Evolutionary conservation across 2,888 invertebrate species (phyloP).

Genomic region (Bembecia ichneumoniformis): DNA sequence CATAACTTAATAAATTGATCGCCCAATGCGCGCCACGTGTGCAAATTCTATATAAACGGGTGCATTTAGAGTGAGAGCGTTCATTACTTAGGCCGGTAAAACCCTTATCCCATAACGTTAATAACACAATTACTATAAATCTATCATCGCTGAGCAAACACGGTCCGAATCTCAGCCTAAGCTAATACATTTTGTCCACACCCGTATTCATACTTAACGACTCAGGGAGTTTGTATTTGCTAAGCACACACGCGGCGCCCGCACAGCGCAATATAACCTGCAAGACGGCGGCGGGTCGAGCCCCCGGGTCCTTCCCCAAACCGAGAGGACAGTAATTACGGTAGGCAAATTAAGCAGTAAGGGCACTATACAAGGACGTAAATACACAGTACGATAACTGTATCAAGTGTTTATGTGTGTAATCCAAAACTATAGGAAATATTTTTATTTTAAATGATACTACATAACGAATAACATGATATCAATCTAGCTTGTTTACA

Average conservation of each 20-base stretch:
- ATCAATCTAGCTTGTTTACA: too few relatives aligned
- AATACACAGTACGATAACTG: too few relatives aligned
- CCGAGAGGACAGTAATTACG: conserved; percentile 74
- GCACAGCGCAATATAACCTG: conserved; percentile 68
- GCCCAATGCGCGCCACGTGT: conserved; percentile 47
- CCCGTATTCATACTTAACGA: conserved; percentile 72
- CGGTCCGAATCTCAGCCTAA: conserved; percentile 71
- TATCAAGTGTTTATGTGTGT: too few relatives aligned
- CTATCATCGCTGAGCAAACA: conserved; percentile 71
- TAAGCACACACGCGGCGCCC: conserved; percentile 67
- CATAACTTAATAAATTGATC: conserved; percentile 25
- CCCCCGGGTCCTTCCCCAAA: conserved; percentile 61
- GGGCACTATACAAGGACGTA: conserved; percentile 11
- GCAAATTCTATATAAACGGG: conserved; percentile 62
- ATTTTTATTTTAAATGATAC: too few relatives aligned
- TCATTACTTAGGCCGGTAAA: conserved; percentile 71
- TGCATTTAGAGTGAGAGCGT: conserved; percentile 62
- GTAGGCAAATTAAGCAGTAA: conserved; percentile 74
- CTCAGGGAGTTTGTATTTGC: conserved; percentile 65
- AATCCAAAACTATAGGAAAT: too few relatives aligned
- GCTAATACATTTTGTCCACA: conserved; percentile 73
- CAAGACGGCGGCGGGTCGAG: conserved; percentile 60
- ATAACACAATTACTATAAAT: conserved; percentile 74
- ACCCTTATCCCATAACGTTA: conserved; percentile 73
- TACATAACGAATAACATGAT: too few relatives aligned